These are phyloP conservation scores for Chymomyza costata DNA, from an alignment of 1,140 invertebrate genomes.

Conservation along the genomic window DNA sequence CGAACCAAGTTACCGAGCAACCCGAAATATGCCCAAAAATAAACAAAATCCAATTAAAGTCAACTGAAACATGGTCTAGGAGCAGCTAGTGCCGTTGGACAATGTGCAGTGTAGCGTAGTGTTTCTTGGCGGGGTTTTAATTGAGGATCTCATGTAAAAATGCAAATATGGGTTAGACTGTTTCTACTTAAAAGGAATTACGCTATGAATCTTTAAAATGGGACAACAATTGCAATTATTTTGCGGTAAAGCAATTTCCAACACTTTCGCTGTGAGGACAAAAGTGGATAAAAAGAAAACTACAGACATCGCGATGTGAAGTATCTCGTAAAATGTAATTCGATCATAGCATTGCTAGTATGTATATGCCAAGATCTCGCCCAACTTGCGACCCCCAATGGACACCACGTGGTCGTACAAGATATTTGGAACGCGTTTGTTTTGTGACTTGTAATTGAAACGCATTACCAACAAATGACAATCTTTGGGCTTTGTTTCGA, in stretches of 20 bases:
- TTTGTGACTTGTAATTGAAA: constrained; percentile 57
- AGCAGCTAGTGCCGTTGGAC: constrained; percentile 5
- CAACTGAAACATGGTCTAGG: constrained; percentile 60
- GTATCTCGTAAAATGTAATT: constrained; percentile 49
- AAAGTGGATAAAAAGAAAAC: constrained; percentile 9
- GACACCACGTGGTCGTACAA: constrained; percentile 17
- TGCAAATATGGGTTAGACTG: constrained; percentile 55
- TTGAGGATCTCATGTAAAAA: constrained; percentile 53
- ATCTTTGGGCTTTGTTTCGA: constrained; percentile 25
- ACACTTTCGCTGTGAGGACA: constrained; percentile 53
- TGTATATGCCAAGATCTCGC: no score
- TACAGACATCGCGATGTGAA: constrained; percentile 10
- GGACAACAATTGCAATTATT: constrained; percentile 47
- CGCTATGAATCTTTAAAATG: neutral
- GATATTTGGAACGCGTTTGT: constrained; percentile 47
- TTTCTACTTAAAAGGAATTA: constrained; percentile 48
- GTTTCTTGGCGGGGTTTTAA: constrained; percentile 54
- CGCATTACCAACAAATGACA: constrained; percentile 55
- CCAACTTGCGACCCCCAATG: constrained; percentile 6
- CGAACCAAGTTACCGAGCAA: constrained; percentile 34
- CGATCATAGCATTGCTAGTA: no score
- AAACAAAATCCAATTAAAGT: constrained; percentile 69
- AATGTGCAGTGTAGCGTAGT: constrained; percentile 6
- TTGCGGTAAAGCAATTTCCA: constrained; percentile 43
- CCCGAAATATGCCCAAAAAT: constrained; percentile 59